Evolutionary conservation across 2,113 vertebrate genomes (phyloP), one percentile per base, ranked within the genome.

Genomic region (Scartelaos histophorus): DNA sequence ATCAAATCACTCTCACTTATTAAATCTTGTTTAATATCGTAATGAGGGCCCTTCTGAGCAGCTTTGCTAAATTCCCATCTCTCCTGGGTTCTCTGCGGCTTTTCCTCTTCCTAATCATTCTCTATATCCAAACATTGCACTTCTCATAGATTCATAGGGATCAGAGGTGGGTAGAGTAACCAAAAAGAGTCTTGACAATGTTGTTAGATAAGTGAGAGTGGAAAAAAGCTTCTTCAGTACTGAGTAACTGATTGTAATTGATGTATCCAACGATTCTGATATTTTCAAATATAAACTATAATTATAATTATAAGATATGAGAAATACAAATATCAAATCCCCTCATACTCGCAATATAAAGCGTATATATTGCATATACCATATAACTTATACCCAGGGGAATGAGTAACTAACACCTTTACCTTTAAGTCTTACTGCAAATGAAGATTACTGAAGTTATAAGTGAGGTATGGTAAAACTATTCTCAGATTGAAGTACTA

Each of bases 1-100:
- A 96, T 96, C 95, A 98, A 97, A 98, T 97, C 96, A 97, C 97
- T 98, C 95, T 96, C 97, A 95, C 95, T 98, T 98, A 98, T 98
- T 98, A 99, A 97, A 95, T 97, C 96, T 95, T 96, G 95, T 97
- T 97, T 98, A 98, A 98, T 99, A 98, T 97, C 96, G 94, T 97
- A 98, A 99, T 97, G 97, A 98, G 95, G 95, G 95, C 93, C 95
- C 97, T 96, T 94, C 94, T 90, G 94, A 96, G 94, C 95, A 95
- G 96, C 96, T 97, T 94, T 96, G 94, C 93, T 95, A 93, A 95
- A 90, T 89, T 87, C 88, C 94, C 94, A 92, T 89, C 80, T 81
- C 83, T 82, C 79, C 53, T 68, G 2, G 9, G 73, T 84, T 81
- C 86, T 79, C 85, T 53, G 35, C 74, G 35, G 69, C 74, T 78